Base-by-base conservation (phyloP, 2,888 invertebrate species). In the Eristalis pertinax region DNA sequence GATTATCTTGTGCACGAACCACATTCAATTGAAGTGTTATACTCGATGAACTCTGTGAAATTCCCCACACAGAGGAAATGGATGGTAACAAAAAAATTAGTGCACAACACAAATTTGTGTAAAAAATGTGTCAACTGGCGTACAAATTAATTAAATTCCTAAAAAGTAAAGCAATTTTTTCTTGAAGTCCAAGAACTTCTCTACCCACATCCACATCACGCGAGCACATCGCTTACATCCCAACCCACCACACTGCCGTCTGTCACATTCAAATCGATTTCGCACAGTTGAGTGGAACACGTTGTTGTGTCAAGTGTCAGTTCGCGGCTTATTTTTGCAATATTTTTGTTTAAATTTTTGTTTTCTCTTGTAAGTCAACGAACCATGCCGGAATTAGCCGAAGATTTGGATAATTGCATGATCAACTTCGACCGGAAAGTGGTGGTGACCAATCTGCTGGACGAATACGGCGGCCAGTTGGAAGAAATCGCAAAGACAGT, bases 341-440 rank as follows among this genome's bases (percentile, higher is more conserved):
- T 22, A 67, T 69, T n/a, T 13, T 62, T 24, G 19, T 56, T 70
- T 58, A 41, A n/a, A 22, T 2, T 58, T 24, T 7, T 64, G 29
- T 7, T 69, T 64, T 67, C 2, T 8, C n/a, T 41, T 72, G 7
- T n/a, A 63, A 63, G 4, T 24, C 11, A 26, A 26, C 2, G 3
- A 24, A 60, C 62, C 26, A 87, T 87, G 87, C n/a, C 64, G 7
- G 38, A 8, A 11, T 78, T 92, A 62, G 88, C 90, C 77, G 82
- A 90, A 38, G 92, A 92, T 19, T 88, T 92, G 8, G 86, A 89
- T 2, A 91, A 92, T 85, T 92, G 92, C 70, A 24, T 91, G 38
- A 91, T 92, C 29, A 91, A 90, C 84, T 92, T 92, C 41, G 91
- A 92, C 83, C 87, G 90, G 4, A 91, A 91, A 65, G 90, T 92